Conservation (phyloP, 2,888 invertebrate species). For the Seira sanloemensis region DNA sequence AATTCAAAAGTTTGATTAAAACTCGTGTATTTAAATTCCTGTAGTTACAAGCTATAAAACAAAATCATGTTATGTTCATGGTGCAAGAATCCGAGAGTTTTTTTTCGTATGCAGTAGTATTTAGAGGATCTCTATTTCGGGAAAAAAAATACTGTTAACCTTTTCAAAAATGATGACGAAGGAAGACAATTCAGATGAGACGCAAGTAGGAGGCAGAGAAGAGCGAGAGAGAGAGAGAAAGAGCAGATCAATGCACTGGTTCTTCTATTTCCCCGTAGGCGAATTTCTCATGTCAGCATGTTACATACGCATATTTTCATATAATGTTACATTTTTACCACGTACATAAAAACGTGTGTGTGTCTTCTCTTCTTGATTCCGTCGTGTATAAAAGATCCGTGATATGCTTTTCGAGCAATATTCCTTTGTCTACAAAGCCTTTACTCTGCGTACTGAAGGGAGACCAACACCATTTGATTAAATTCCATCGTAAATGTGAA, state of each 20-base stretch:
- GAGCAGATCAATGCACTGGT: conserved; percentile 69
- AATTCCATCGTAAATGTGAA: background rate
- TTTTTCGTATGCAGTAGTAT: too few relatives aligned
- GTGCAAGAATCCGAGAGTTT: too few relatives aligned
- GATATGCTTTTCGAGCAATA: background rate
- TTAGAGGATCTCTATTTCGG: too few relatives aligned
- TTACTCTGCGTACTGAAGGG: background rate
- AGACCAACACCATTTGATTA: background rate
- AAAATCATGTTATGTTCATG: too few relatives aligned
- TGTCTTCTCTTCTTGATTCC: background rate
- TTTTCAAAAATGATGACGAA: background rate
- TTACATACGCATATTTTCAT: background rate
- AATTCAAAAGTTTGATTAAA: too few relatives aligned
- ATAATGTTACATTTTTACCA: conserved; percentile 11
- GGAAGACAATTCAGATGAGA: conserved; percentile 13
- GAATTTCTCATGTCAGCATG: conserved; percentile 56
- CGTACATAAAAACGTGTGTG: background rate
- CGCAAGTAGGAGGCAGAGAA: too few relatives aligned
- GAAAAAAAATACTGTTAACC: too few relatives aligned
- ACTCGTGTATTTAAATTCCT: too few relatives aligned
- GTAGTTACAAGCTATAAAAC: too few relatives aligned
- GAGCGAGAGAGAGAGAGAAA: too few relatives aligned
- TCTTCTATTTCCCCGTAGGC: conserved; percentile 56
- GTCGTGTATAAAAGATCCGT: background rate
- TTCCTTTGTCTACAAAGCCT: background rate